These are phyloP conservation scores for Sebastiscus albofasciatus DNA, from an alignment of 2,797 vertebrate genomes.

Conservation along the genomic window DNA sequence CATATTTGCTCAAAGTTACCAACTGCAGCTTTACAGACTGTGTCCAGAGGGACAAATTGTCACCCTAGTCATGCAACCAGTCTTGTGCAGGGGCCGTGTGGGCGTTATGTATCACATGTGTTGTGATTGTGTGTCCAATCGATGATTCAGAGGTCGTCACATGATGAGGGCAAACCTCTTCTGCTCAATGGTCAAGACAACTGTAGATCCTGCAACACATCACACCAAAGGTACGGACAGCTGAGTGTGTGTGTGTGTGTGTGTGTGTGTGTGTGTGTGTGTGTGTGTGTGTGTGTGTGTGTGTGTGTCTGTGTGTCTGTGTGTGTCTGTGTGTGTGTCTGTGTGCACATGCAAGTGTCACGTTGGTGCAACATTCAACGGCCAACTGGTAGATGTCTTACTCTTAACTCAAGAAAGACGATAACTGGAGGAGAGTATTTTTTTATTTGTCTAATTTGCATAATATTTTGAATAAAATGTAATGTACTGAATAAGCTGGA, in stretches of 20 bases:
- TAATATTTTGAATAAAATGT: neutral
- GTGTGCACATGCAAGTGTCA: slow-evolving; percentile 2
- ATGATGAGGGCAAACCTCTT: slow-evolving; percentile 23
- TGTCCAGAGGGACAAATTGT: neutral
- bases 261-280: neutral
- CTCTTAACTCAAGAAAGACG: neutral
- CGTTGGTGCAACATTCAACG: slow-evolving; percentile 67
- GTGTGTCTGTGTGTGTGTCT: neutral
- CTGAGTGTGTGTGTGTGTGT: neutral
- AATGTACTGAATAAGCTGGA: neutral
- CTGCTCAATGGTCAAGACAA: neutral
- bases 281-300: neutral
- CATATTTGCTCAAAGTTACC: neutral
- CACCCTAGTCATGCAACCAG: slow-evolving; percentile 12
- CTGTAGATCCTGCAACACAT: neutral
- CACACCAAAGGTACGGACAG: neutral
- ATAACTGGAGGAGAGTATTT: neutral
- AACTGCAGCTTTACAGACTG: neutral
- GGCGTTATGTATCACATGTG: slow-evolving; percentile 50
- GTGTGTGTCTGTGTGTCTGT: neutral
- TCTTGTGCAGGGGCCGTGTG: slow-evolving; percentile 39
- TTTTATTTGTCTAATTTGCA: neutral
- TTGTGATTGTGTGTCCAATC: slow-evolving; percentile 21
- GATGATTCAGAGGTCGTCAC: slow-evolving; percentile 69
- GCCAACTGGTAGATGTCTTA: slow-evolving; percentile 8